phyloP scores from a whole-genome alignment of 2,888 invertebrate species.

The Ernsta delagoae region DNA sequence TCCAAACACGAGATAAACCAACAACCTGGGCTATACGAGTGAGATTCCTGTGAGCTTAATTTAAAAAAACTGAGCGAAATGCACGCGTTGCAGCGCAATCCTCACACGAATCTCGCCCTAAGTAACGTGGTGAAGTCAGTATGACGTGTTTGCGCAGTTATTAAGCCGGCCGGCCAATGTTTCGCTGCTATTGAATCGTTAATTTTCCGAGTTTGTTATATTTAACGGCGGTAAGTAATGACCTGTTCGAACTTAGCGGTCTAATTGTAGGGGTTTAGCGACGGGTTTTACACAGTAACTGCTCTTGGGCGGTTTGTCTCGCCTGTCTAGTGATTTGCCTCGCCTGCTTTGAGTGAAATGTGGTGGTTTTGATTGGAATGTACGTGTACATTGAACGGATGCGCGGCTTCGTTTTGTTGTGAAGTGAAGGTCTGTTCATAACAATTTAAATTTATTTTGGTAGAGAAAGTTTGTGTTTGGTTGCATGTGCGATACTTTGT shows the following conservation, averaged over 20 bases:
- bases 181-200: slow-evolving; percentile 56
- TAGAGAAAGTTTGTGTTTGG: too few relatives aligned
- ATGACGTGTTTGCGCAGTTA: slow-evolving; percentile 63
- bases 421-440: background rate
- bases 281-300: background rate
- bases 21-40: slow-evolving; percentile 56
- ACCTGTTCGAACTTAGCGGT: slow-evolving; percentile 19
- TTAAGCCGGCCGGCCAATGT: slow-evolving; percentile 64
- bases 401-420: background rate
- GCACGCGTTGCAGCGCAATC: background rate
- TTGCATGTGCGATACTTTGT: too few relatives aligned
- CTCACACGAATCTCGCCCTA: slow-evolving; percentile 50
- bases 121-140: slow-evolving; percentile 48
- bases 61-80: background rate
- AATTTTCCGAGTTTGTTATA: slow-evolving; percentile 48
- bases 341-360: background rate
- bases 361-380: background rate
- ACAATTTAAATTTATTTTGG: too few relatives aligned
- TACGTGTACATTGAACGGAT: background rate
- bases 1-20: slow-evolving; percentile 67
- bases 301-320: too few relatives aligned
- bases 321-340: too few relatives aligned
- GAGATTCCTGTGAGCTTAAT: slow-evolving; percentile 41
- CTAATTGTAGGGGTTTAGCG: slow-evolving; percentile 21
- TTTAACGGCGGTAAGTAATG: slow-evolving; percentile 36